Evolutionary conservation across 2,888 invertebrate genomes (phyloP), one percentile per base, ranked within the genome.

Genomic region (Macaria notata): DNA sequence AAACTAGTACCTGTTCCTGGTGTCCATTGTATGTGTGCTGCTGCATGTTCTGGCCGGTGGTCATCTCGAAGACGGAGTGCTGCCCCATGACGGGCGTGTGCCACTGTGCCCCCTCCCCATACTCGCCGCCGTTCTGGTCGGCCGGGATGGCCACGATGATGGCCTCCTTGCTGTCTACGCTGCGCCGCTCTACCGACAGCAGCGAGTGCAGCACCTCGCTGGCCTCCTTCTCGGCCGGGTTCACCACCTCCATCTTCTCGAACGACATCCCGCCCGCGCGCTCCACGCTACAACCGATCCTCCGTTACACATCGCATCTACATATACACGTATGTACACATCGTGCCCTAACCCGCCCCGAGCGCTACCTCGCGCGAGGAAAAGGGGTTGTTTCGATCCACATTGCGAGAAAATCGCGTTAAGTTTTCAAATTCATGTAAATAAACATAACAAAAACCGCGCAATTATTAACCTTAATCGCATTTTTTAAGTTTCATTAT

Each of bases 151-250:
- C 79, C 64, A 92, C 92, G 46, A 92, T 92, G 61, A 92, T 92
- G 36, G 92, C 84, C 64, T 92, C 92, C 69, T 92, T 92, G 75
- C 91, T 92, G 74, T 92, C 92, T 71, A 94, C 93, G 75, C 94
- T 94, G 46, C 94, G 92, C 36, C 94, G 86, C 78, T 94, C 94
- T 63, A 94, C 94, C 6, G 94, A 94, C 54, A 94, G 81, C 62
- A 94, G 81, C 19, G 94, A 94, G 76, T 94, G 94, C 53, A 95
- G 84, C 45, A 95, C 94, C 83, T 94, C 94, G 73, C 94, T 94
- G 29, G 94, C 94, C 79, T 94, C 94, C 79, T 94, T 94, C 83
- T 94, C 95, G 39, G 94, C 94, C 61, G 93, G 92, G 78, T 94
- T 94, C 68, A 94, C 94, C 70, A 92, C 92, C 76, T 93, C 93